Conservation (phyloP, 2,797 vertebrate species). For the Poeciliopsis infans region DNA sequence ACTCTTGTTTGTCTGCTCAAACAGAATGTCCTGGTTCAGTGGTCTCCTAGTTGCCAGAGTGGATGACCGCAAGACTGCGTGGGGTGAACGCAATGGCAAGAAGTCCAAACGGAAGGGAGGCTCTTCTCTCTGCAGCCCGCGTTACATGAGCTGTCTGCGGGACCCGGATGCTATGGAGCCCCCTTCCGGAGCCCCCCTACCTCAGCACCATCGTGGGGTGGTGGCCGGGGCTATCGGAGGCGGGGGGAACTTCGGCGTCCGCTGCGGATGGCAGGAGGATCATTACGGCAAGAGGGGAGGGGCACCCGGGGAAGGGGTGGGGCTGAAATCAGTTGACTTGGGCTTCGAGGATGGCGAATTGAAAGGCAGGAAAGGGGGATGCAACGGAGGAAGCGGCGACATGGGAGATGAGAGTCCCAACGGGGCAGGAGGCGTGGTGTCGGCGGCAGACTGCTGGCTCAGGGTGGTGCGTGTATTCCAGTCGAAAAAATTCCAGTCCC, state of each 20-base stretch:
- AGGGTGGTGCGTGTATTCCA: slow-evolving; percentile 89
- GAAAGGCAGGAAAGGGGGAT: slow-evolving; percentile 75
- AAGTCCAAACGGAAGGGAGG: slow-evolving; percentile 88
- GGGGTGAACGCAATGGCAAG: slow-evolving; percentile 97
- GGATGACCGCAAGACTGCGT: slow-evolving; percentile 94
- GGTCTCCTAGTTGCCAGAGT: slow-evolving; percentile 96
- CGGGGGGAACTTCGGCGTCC: slow-evolving; percentile 81
- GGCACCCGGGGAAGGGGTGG: slow-evolving; percentile 80
- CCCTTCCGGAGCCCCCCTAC: slow-evolving; percentile 78
- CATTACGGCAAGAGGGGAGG: slow-evolving; percentile 88
- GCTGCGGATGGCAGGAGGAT: slow-evolving; percentile 95
- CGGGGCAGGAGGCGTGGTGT: slow-evolving; percentile 70
- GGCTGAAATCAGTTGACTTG: slow-evolving; percentile 88
- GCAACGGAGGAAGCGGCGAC: slow-evolving; percentile 70
- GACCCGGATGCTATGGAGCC: slow-evolving; percentile 90
- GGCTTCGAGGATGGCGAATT: slow-evolving; percentile 88
- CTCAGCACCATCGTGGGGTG: slow-evolving; percentile 78
- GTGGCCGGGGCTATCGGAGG: slow-evolving; percentile 72
- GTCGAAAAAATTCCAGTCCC: slow-evolving; percentile 94
- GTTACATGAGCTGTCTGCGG: slow-evolving; percentile 97
- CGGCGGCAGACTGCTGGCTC: slow-evolving; percentile 85
- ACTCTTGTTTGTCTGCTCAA: slow-evolving; percentile 21
- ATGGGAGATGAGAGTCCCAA: slow-evolving; percentile 69
- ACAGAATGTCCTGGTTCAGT: slow-evolving; percentile 98
- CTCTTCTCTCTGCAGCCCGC: slow-evolving; percentile 89